Base-by-base conservation (phyloP, 1,140 invertebrate genomes). In the Lasaia peninsularis region DNA sequence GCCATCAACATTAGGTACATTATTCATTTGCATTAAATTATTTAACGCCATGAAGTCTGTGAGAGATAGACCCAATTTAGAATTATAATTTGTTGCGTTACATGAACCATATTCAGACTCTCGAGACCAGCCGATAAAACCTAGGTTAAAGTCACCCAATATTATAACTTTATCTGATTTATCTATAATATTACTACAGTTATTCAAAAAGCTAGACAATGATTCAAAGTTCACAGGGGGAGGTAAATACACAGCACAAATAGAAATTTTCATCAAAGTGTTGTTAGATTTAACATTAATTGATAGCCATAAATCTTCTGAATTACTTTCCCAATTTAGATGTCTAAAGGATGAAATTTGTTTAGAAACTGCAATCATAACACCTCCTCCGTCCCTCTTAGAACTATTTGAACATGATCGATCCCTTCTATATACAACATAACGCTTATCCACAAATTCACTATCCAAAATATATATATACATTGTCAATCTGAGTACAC, bases 201-300 rank as follows among this genome's bases (percentile, higher is more conserved):
- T 58, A 24, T 56, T 35, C 9, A 65, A 53, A 28, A 59, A 53
- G 2, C 28, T 8, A 16, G 35, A 37, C 14, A 52, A 20, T 7
- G 10, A 24, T 16, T 65, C 56, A 33, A 50, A 62, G 6, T 20
- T 51, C 8, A 57, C 24, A 7, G 54, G 63, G 3, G 55, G 58
- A n/a, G 63, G 62, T 9, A 64, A 40, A 4, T 64, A 64, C 0
- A 65, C 34, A 31, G 44, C 55, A 51, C 63, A 60, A 1, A 65
- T 58, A 11, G 14, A 28, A 9, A 65, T 21, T 58, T 61, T 65
- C 12, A 21, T 57, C 1, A 35, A 1, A 9, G 6, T 58, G n/a
- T 58, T 57, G 31, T 35, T 57, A 14, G 0, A 10, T 32, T 37
- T 49, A 16, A 59, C 20, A 40, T 62, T 37, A 6, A 63, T 37